phyloP scores from a whole-genome alignment of 1,140 invertebrate species.

The Phenacoccus solenopsis region DNA sequence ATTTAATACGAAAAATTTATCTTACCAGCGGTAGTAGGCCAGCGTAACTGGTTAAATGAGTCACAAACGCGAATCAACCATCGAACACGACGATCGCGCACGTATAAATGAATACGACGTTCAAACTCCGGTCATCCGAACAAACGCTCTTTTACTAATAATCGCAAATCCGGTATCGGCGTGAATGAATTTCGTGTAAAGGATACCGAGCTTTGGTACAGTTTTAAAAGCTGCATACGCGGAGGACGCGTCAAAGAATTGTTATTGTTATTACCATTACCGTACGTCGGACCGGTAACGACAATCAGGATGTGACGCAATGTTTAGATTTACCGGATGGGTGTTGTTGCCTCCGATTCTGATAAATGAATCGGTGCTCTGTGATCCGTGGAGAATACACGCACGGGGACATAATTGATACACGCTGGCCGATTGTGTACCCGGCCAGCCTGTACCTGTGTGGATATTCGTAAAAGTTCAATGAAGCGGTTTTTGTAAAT shows the following conservation, averaged over 20 bases:
- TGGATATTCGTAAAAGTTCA: no score
- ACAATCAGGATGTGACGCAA: conserved; percentile 11
- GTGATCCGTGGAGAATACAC: conserved; percentile 11
- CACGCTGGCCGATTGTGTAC: background rate
- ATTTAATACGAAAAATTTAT: no score
- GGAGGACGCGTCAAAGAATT: background rate
- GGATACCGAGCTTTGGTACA: background rate
- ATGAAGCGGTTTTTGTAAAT: no score
- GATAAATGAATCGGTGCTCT: background rate
- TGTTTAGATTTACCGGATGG: conserved; percentile 8
- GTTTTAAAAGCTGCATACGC: background rate
- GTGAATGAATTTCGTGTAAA: background rate
- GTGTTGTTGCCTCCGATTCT: conserved; percentile 2
- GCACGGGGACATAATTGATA: background rate
- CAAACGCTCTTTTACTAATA: background rate
- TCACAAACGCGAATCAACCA: background rate
- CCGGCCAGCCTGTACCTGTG: no score
- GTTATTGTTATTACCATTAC: background rate
- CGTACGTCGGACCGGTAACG: background rate
- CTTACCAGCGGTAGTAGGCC: background rate
- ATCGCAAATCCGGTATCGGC: conserved; percentile 10
- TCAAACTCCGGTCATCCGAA: background rate
- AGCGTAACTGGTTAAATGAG: background rate
- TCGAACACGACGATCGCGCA: background rate
- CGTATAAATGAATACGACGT: background rate